Percentiles rank a stretch among this genome's conserved stretches.
phyloP scores from a whole-genome alignment of 2,113 vertebrate species.

The Orientallactaga bullata region DNA sequence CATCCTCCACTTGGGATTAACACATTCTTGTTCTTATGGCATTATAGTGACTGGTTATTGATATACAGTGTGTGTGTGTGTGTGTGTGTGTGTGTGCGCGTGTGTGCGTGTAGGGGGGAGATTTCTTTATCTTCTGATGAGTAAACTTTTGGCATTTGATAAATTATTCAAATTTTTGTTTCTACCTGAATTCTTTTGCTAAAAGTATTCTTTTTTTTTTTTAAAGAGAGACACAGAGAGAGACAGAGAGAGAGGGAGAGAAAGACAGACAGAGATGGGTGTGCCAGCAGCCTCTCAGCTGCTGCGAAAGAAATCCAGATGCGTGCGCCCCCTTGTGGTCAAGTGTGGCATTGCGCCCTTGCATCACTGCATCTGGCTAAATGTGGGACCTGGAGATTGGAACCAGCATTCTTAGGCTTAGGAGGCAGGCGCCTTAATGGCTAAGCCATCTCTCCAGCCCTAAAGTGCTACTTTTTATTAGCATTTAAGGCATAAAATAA shows the following conservation, averaged over 20 bases:
- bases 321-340: no score
- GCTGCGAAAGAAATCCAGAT: no score
- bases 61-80: background rate
- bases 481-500: slow-evolving; percentile 29
- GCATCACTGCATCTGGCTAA: no score
- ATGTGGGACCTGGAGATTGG: no score
- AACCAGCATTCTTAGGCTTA: no score
- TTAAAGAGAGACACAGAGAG: background rate
- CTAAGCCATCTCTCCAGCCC: no score
- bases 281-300: no score
- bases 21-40: background rate
- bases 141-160: background rate
- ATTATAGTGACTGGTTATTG: background rate
- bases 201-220: background rate
- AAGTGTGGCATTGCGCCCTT: no score
- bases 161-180: background rate
- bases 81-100: background rate
- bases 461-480: slow-evolving; percentile 27
- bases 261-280: no score
- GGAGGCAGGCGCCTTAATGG: no score
- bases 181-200: slow-evolving; percentile 23
- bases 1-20: background rate
- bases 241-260: no score
- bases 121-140: background rate
- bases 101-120: background rate